These are phyloP conservation scores for Onchidella celtica DNA, from an alignment of 2,888 invertebrate genomes.

Conservation along the genomic window DNA sequence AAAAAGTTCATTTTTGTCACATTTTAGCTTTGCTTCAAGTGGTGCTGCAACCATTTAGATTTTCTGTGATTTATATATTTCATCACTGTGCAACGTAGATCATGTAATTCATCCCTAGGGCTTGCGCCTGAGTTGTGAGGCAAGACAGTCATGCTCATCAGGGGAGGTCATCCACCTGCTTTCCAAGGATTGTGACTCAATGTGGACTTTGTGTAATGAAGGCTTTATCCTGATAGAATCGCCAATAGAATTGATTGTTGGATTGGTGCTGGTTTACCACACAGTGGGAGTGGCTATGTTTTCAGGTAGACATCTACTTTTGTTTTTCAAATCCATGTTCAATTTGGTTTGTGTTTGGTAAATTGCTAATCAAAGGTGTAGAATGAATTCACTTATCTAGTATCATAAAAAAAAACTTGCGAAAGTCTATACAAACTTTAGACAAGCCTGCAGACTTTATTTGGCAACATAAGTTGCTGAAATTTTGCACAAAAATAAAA, in stretches of 20 bases:
- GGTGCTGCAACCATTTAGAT: too few species aligned
- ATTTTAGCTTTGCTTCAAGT: too few species aligned
- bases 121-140: constrained; percentile 15
- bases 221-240: constrained; percentile 16
- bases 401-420: too few species aligned
- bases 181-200: constrained; percentile 40
- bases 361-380: neutral
- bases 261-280: constrained; percentile 22
- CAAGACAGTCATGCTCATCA: constrained; percentile 19
- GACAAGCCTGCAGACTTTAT: too few species aligned
- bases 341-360: neutral
- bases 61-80: too few species aligned
- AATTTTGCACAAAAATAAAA: too few species aligned
- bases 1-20: too few species aligned
- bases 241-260: constrained; percentile 21
- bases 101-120: constrained; percentile 6
- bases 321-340: neutral
- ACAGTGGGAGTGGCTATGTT: constrained; percentile 47
- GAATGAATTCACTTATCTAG: too few species aligned
- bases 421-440: too few species aligned
- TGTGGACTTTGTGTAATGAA: constrained; percentile 34
- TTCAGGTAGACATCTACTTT: constrained; percentile 30
- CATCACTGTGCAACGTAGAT: too few species aligned
- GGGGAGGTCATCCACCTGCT: constrained; percentile 48
- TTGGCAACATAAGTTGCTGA: too few species aligned